Base-by-base conservation (phyloP, 2,888 invertebrate species). In the Drosophila pseudotakahashii region DNA sequence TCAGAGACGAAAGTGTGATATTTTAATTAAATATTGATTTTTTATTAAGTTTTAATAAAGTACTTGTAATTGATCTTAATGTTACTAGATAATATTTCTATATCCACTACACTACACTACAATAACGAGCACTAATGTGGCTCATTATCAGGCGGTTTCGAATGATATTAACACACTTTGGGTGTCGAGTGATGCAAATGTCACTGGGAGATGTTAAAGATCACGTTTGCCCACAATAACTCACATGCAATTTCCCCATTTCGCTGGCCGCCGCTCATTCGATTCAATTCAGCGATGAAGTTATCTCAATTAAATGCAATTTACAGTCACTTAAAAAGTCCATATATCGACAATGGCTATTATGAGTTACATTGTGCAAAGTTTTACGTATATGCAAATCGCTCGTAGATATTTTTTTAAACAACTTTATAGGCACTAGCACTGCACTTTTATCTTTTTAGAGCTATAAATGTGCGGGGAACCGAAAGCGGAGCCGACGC, bases 191-290 rank as follows among this genome's bases (percentile, higher is more conserved):
- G 16, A 34, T 47, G 6, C 14, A 62, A 62, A 62, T 62, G 62
- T 48, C 62, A 62, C 9, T 16, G 39, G 4, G 11, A 19, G 42
- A 61, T 55, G 48, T 45, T 54, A 53, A 54, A 51, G 53, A 41
- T 73, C 23, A 58, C 47, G n/a, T 57, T 57, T 16, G 19, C 14
- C 41, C 19, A 13, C 32, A 34, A 59, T 16, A 51, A 88, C 90
- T 90, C 83, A 90, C 90, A 78, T 90, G 88, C 67, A 84, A 68
- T 89, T 89, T 85, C 54, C 83, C 78, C 90, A 90, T 90, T 73
- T 57, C 73, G 59, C 55, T 54, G 69, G 50, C 67, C 50, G 41
- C 19, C 23, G 41, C 36, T 7, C 32, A 69, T 58, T 34, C 48
- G 44, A 57, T 30, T 44, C 57, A 47, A 53, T 39, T 16, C 48